These are phyloP conservation scores for Trematomus bernacchii DNA, from an alignment of 2,797 vertebrate species.

Conservation along the genomic window DNA sequence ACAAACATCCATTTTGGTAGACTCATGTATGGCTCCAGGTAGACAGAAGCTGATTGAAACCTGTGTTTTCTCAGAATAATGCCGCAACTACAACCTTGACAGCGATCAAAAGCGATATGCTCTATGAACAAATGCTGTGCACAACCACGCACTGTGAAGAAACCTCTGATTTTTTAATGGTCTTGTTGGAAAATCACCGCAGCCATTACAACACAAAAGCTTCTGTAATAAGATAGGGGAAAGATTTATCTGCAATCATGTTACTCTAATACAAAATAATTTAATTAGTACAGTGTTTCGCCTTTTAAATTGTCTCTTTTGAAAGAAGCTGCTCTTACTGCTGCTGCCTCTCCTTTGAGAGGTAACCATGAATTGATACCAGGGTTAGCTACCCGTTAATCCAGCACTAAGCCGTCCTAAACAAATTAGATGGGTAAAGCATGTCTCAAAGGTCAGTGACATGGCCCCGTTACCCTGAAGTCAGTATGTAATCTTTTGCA, in stretches of 20 bases:
- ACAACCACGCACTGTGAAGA: slow-evolving; percentile 33
- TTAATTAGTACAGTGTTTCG: slow-evolving; percentile 23
- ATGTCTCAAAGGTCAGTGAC: slow-evolving; percentile 82
- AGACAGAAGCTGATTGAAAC: slow-evolving; percentile 74
- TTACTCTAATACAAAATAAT: slow-evolving; percentile 6
- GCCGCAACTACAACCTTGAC: slow-evolving; percentile 41
- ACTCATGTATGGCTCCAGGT: slow-evolving; percentile 58
- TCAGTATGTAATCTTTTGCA: slow-evolving; percentile 84
- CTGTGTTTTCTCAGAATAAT: slow-evolving; percentile 48
- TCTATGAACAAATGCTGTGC: slow-evolving; percentile 36
- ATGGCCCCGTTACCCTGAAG: slow-evolving; percentile 65
- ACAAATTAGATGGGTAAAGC: slow-evolving; percentile 85
- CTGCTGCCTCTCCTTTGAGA: slow-evolving; percentile 67
- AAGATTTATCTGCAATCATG: slow-evolving; percentile 14
- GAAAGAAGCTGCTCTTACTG: slow-evolving; percentile 31
- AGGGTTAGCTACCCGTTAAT: slow-evolving; percentile 77
- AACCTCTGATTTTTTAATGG: slow-evolving; percentile 12
- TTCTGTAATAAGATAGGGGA: background rate
- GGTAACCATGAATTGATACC: slow-evolving; percentile 80
- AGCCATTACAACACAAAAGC: slow-evolving; percentile 6
- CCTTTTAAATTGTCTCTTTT: slow-evolving; percentile 8
- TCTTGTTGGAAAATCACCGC: slow-evolving; percentile 10
- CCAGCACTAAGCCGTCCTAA: slow-evolving; percentile 79
- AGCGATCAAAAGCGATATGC: slow-evolving; percentile 29
- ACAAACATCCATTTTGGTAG: slow-evolving; percentile 79